phyloP scores from a whole-genome alignment of 1,140 invertebrate genomes.

The Cardiocondyla obscurior region DNA sequence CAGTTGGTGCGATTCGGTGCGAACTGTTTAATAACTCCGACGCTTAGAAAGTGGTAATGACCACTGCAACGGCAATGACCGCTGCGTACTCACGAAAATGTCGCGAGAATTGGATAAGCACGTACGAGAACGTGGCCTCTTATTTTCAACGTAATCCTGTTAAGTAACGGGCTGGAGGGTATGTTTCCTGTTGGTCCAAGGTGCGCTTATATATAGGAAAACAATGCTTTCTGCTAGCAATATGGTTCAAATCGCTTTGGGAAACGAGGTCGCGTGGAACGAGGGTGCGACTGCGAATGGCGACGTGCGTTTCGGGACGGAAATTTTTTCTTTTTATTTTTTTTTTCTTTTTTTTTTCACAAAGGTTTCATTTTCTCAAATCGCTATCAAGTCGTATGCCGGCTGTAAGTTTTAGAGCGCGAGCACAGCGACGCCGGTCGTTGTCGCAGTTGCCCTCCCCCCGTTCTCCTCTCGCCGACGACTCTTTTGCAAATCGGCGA shows the following conservation, averaged over 20 bases:
- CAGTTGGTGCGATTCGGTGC: background rate
- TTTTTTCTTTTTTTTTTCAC: too few relatives aligned
- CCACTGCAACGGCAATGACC: background rate
- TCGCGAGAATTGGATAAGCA: conserved; percentile 13
- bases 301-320: background rate
- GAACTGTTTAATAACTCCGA: background rate
- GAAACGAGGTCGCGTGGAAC: conserved; percentile 37
- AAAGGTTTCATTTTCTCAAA: conserved; percentile 62
- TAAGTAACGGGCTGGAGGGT: background rate
- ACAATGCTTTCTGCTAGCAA: background rate
- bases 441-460: background rate
- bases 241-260: conserved; percentile 21
- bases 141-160: conserved; percentile 5
- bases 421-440: conserved; percentile 21
- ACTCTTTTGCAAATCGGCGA: conserved; percentile 46
- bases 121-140: background rate
- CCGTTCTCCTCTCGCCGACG: background rate
- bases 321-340: too few relatives aligned
- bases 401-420: background rate
- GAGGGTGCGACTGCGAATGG: background rate
- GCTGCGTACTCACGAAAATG: background rate
- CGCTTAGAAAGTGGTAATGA: conserved; percentile 5
- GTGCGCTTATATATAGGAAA: background rate
- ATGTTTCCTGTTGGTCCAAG: background rate
- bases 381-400: conserved; percentile 17